Evolutionary conservation across 2,113 vertebrate species (phyloP), one percentile per base, ranked within the genome.

Genomic region (Suncus etruscus): DNA sequence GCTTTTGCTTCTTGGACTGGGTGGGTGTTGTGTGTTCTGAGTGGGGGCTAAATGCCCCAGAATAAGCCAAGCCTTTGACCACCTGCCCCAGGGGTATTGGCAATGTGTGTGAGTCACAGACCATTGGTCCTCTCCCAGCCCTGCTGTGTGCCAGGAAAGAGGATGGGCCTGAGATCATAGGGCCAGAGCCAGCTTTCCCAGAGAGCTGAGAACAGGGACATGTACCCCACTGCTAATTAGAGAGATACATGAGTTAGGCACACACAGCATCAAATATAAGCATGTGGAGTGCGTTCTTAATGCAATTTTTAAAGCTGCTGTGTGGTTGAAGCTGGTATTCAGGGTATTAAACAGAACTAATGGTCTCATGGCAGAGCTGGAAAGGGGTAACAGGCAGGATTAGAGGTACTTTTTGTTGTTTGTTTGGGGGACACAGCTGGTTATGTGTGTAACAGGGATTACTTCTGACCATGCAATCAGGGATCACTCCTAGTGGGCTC

Each of bases 281-380:
- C 3, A 11, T 25, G 8, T 45, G 45, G 70, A 83, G 1, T 51
- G 47, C 11, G 39, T 10, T 6, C 72, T 86, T 85, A 65, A 65
- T 32, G 61, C 82, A 63, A 31, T 20, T 27, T 86, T 69, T 83
- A 50, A 83, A 78, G 24, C 65, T 39, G 51, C 6, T 6, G 3
- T 50, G 18, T 70, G 78, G 73, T 65, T 50, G 18, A 75, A 48
- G 66, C 78, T 89, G 48, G 14, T 20, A 3, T 96, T 78, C 18
- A 58, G 54, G 18, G 54, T 66, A 61, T 3, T 69, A 16, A 47
- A 66, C 68, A 11, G 74, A 79, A 10, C 18, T 47, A 58, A 65
- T 32, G n/a, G 31, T 84, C 22, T 92, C 90, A 90, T 84, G 20
- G 45, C 61, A 48, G 63, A 16, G 61, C 9, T 24, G 72, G 58